Percentiles rank a stretch among this genome's conserved stretches.
These are phyloP conservation scores for Tachycineta bicolor DNA, from an alignment of 2,113 vertebrate species.

Conservation along the genomic window DNA sequence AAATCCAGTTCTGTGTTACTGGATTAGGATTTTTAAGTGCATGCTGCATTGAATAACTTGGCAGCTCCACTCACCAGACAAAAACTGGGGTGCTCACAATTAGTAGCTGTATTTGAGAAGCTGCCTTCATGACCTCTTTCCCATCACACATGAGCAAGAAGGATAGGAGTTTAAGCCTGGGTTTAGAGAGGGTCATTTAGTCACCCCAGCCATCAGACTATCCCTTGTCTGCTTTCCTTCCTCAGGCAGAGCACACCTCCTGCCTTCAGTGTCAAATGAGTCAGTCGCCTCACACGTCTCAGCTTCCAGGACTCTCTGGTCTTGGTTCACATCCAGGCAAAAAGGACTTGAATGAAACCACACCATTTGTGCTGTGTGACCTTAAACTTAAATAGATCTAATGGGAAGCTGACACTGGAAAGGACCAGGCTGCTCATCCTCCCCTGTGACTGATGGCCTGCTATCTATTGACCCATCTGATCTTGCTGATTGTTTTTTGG, in stretches of 20 bases:
- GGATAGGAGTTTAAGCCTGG: background rate
- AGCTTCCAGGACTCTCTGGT: background rate
- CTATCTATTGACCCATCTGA: background rate
- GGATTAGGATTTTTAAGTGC: background rate
- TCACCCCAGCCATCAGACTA: background rate
- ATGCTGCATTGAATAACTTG: background rate
- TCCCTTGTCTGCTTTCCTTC: background rate
- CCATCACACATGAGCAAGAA: background rate
- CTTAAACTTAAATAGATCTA: background rate
- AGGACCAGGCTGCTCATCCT: background rate
- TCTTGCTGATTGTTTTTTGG: background rate
- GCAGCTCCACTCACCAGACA: background rate
- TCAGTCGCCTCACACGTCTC: background rate
- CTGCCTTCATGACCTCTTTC: background rate
- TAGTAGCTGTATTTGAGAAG: background rate
- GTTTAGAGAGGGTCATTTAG: background rate
- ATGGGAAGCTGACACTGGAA: background rate
- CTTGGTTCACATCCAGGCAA: background rate
- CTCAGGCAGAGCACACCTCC: background rate
- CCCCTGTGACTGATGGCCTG: background rate
- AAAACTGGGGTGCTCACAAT: accelerated
- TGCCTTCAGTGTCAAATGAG: background rate
- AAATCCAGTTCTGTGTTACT: background rate
- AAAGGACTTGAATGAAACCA: background rate
- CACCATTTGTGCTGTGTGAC: background rate